Evolutionary conservation across 2,113 vertebrate species (phyloP), one percentile per base, ranked within the genome.

Genomic region (Dunckerocampus dactyliophorus): DNA sequence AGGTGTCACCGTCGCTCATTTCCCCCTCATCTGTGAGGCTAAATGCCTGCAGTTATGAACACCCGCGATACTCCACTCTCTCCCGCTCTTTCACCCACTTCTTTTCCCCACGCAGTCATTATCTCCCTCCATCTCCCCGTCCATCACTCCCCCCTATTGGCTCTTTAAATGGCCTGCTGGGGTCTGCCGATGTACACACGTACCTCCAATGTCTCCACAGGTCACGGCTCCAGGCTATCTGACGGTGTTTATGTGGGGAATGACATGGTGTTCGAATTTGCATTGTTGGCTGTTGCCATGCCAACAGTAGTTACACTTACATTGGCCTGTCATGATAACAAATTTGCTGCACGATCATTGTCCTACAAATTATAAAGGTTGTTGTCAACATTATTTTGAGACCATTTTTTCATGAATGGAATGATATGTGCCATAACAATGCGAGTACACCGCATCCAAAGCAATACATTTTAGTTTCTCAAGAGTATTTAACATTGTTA

Each of bases 91-190:
- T 28, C 24, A 28, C 24, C 24, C 7, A 11, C 34, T 46, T 16
- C 47, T n/a, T 8, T 24, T 50, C 50, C 46, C 47, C 67, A 54
- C 22, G 46, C 43, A 50, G 63, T 58, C 47, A 57, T 75, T 67
- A 82, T 79, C 71, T 65, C 60, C 67, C 50, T n/a, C 15, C 53
- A 42, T 45, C 63, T 76, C 34, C 51, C 5, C 37, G 9, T 63
- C 59, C 39, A 34, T 67, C 70, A 71, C 67, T 55, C 69, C 65
- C 63, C 63, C 65, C 53, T 39, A 45, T 67, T 22, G 24, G 52
- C 58, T 67, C 71, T 74, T 76, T 83, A 82, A 84, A 81, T 81
- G 62, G 49, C 67, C 67, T 37, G 34, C 52, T 62, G 63, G 56
- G 39, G 49, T 69, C 77, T 46, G 49, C 75, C 19, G 11, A 34